Base-by-base conservation (phyloP, 2,113 vertebrate genomes). In the Todiramphus chloris region DNA sequence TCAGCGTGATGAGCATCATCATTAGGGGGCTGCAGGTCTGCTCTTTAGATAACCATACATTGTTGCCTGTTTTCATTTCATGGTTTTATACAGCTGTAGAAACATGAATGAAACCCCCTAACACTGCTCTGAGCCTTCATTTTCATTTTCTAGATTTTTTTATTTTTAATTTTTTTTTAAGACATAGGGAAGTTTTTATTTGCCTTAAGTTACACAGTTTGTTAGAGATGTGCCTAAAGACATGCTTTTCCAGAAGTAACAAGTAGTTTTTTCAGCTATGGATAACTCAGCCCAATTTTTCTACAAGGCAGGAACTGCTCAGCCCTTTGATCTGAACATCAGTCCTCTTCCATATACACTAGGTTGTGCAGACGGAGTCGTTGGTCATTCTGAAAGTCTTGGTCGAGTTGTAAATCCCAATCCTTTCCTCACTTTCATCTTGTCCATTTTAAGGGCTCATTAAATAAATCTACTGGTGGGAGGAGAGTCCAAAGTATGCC, bases 1-100 rank as follows among this genome's bases (percentile, higher is more conserved):
- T 48, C 3, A 1, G 31, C 43, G 9, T n/a, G 31, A 25, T 0
- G 1, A 62, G 39, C 13, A 7, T 31, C 3, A 2, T 25, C 13
- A n/a, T 31, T 46, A 51, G 66, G 33, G 41, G 13, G 28, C 30
- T 46, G 15, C 0, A 0, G 24, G 8, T 66, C 85, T 78, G 35
- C 60, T 86, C 35, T 79, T 41, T 74, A 37, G 35, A 37, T 56
- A n/a, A 13, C 62, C 9, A 0, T 60, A 77, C 50, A 15, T 76
- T 43, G 12, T 17, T 69, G 39, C 48, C 6, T 7, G 12, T 69
- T 69, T 68, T 90, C 48, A 46, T 76, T 14, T 60, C 35, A 16
- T 81, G 10, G 37, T 73, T 77, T 81, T n/a, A 15, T 51, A 21
- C 39, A 63, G 67, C 28, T 56, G 16, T 50, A 64, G 64, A 20